phyloP scores from a whole-genome alignment of 2,113 vertebrate genomes.

The Danionella cerebrum region DNA sequence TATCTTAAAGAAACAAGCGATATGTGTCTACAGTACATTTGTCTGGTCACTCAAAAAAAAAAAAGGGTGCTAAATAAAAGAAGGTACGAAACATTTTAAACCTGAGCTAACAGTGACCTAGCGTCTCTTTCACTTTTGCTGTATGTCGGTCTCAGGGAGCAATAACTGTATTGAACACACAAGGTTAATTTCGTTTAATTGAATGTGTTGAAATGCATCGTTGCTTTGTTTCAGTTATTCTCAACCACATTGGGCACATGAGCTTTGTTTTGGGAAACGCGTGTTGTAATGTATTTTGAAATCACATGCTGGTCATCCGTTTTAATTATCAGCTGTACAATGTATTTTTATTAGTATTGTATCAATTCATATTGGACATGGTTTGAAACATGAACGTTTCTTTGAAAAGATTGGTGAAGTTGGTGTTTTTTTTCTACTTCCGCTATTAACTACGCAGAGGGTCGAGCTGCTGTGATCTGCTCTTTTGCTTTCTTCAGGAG shows the following conservation, averaged over 20 bases:
- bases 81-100: no score
- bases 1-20: background rate
- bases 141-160: constrained; percentile 29
- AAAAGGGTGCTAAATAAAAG: no score
- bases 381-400: constrained; percentile 19
- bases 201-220: background rate
- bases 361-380: constrained; percentile 8
- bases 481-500: no score
- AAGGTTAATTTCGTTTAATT: no score
- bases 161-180: background rate
- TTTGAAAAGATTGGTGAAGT: background rate
- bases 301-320: constrained; percentile 62
- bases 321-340: constrained; percentile 38
- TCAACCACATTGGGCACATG: background rate
- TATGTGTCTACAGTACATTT: no score
- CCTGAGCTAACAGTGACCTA: background rate
- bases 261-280: background rate
- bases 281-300: constrained; percentile 32
- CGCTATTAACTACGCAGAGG: no score
- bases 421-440: background rate
- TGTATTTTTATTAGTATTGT: constrained; percentile 21
- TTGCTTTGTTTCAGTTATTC: background rate
- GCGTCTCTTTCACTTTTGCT: constrained; percentile 12
- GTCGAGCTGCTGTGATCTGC: no score
- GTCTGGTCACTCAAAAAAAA: no score